Percentiles rank a stretch among this genome's conserved stretches.
phyloP scores from a whole-genome alignment of 2,113 vertebrate genomes.

The Cololabis saira region DNA sequence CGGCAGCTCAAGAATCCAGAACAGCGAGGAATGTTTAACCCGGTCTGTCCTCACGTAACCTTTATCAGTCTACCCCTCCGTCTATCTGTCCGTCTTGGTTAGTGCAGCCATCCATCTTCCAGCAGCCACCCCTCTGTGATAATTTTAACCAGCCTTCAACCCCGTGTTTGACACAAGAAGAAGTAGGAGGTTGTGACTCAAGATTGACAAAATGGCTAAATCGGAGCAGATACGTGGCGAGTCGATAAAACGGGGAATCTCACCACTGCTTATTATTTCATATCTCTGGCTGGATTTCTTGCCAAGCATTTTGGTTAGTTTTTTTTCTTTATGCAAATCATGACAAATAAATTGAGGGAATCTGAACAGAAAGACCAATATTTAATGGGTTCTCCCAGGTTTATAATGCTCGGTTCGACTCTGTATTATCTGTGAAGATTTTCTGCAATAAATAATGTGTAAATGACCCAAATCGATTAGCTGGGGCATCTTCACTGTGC shows the following conservation, averaged over 20 bases:
- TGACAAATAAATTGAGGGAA: too few species aligned
- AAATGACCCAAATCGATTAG: too few species aligned
- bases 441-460: too few species aligned
- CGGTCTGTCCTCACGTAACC: slow-evolving; percentile 36
- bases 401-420: too few species aligned
- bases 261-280: background rate
- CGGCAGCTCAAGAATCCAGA: slow-evolving; percentile 34
- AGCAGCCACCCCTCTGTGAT: background rate
- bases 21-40: slow-evolving; percentile 20
- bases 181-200: background rate
- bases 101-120: slow-evolving; percentile 14
- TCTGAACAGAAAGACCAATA: too few species aligned
- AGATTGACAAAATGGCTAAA: background rate
- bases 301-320: background rate
- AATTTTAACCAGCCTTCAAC: background rate
- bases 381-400: too few species aligned
- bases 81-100: background rate
- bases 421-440: too few species aligned
- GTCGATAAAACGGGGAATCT: background rate
- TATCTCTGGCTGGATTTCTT: background rate
- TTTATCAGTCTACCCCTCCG: slow-evolving; percentile 7
- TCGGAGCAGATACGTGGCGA: background rate
- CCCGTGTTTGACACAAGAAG: background rate
- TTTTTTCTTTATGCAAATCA: too few species aligned
- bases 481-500: too few species aligned